Evolutionary conservation across 2,113 vertebrate genomes (phyloP), one percentile per base, ranked within the genome.

Genomic region (Patagioenas fasciata): DNA sequence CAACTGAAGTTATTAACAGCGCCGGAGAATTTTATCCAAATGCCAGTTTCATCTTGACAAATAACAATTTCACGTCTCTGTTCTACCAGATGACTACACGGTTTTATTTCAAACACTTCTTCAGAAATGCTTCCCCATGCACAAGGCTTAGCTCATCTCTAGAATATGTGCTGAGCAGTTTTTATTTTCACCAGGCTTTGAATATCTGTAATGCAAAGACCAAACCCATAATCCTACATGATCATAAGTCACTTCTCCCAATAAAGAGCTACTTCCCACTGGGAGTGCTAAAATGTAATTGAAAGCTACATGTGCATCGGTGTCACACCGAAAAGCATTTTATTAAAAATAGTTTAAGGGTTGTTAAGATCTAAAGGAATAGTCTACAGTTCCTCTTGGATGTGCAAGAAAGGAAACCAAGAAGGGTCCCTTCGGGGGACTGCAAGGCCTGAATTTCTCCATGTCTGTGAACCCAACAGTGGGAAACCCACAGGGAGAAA

Each of bases 1-100:
- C 94, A 93, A 80, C 92, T 93, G 54, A 88, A 80, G 95, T 94
- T 95, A 95, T 94, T 96, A 95, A 73, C 88, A 34, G 91, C 3
- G 1, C 67, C 0, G 0, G 51, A 73, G 85, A 93, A 61, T 88
- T 88, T 91, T 80, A 96, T 91, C 93, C 95, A 95, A 97, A 95
- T 72, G 89, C 83, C 8, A 9, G 65, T 74, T 93, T 95, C 86
- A 91, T 95, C 91, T 92, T 92, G 93, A 95, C 92, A 93, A 96
- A 95, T 84, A 89, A 75, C 92, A 84, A 60, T 81, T 91, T 58
- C 88, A 34, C 5, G 65, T 80, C 85, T 93, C 88, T 92, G 64
- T 74, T 95, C 94, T 86, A 40, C 83, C 34, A 60, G 94, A 80
- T 56, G 91, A 72, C 78, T 88, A 4, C 81, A 40, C 0, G 3